These are phyloP conservation scores for Eurytoma adleriae DNA, from an alignment of 2,888 invertebrate species.

Conservation along the genomic window DNA sequence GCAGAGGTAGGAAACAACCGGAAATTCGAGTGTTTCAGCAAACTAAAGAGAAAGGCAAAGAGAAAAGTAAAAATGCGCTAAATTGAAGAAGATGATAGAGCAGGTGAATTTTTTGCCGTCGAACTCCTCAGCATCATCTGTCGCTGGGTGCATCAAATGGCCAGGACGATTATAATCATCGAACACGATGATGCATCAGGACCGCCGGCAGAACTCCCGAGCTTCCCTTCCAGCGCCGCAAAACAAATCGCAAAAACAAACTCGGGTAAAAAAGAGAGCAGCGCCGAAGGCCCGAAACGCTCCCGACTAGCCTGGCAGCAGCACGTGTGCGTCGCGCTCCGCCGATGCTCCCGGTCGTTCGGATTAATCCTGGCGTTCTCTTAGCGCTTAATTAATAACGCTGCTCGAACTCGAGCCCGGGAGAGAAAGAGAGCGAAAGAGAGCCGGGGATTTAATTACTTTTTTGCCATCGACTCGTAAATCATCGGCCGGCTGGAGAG, in stretches of 20 bases:
- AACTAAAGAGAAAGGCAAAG: slow-evolving; percentile 40
- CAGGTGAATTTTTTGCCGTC: slow-evolving; percentile 48
- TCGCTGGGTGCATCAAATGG: neutral
- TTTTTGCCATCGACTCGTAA: slow-evolving; percentile 73
- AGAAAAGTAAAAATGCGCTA: slow-evolving; percentile 30
- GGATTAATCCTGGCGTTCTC: slow-evolving; percentile 43
- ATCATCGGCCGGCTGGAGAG: slow-evolving; percentile 65
- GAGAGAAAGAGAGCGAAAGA: neutral
- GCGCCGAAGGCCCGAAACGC: neutral
- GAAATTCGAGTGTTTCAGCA: neutral
- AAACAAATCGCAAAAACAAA: neutral
- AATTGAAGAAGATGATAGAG: slow-evolving; percentile 43
- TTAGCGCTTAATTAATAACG: slow-evolving; percentile 51
- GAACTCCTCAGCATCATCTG: neutral
- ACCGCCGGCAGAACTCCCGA: slow-evolving; percentile 23
- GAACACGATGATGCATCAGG: slow-evolving; percentile 48
- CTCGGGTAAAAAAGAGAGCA: neutral
- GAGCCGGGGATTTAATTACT: slow-evolving; percentile 70
- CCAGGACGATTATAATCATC: slow-evolving; percentile 28
- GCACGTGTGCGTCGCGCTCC: neutral
- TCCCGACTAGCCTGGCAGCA: neutral
- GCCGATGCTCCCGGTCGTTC: neutral
- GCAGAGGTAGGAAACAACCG: neutral
- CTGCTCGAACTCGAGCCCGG: neutral
- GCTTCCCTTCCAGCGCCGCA: neutral